A percentile compares a stretch with the other conserved stretches of the same genome.
Evolutionary conservation across 2,888 invertebrate species (phyloP).

Genomic region (Apotomis betuletana): DNA sequence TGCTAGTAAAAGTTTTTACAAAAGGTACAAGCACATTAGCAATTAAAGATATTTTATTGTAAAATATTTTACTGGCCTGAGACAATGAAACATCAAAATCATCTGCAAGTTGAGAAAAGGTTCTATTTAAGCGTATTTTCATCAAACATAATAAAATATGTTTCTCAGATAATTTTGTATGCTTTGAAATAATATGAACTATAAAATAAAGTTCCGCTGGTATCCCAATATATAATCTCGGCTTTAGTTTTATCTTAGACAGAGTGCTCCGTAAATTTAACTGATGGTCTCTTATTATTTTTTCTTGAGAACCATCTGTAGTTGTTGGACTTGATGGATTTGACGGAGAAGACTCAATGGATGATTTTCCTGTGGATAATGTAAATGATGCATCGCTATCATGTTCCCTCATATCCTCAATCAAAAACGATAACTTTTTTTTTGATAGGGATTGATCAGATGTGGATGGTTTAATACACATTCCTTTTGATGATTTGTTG

Average conservation of each 20-base stretch:
- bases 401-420: neutral
- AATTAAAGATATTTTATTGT: neutral
- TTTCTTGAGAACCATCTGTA: neutral
- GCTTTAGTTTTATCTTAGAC: conserved; percentile 10
- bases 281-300: conserved; percentile 1
- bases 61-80: conserved; percentile 42
- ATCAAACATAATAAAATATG: conserved; percentile 27
- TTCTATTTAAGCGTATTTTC: conserved; percentile 33
- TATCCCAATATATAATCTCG: conserved; percentile 18
- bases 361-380: neutral
- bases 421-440: neutral
- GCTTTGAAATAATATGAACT: conserved; percentile 15
- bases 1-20: no score
- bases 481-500: no score
- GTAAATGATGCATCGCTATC: conserved; percentile 20
- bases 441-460: neutral
- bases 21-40: no score
- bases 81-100: conserved; percentile 12
- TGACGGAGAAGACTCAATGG: conserved; percentile 3
- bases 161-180: conserved; percentile 2
- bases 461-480: neutral
- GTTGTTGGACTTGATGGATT: neutral
- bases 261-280: conserved; percentile 6
- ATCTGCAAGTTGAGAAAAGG: conserved; percentile 21
- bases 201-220: conserved; percentile 1